These are phyloP conservation scores for Apostichopus leukothele DNA, from an alignment of 53 echinoderm and acorn worm species.

Conservation along the genomic window DNA sequence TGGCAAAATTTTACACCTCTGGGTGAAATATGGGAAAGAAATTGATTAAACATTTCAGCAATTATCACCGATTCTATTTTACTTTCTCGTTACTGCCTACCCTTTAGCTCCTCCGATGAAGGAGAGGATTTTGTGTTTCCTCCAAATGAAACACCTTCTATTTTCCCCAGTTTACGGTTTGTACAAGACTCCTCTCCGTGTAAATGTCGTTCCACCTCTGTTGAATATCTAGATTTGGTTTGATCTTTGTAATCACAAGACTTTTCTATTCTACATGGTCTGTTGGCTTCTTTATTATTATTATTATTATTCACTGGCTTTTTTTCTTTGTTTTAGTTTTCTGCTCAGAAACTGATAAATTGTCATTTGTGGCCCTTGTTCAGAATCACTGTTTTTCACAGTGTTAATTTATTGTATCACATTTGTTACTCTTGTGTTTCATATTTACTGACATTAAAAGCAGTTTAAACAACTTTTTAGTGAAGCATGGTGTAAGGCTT, in stretches of 20 bases:
- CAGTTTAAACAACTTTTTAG: too few relatives aligned
- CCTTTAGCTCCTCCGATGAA: conserved; percentile 39
- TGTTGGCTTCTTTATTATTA: not conserved
- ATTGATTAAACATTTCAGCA: too few relatives aligned
- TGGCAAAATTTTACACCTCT: too few relatives aligned
- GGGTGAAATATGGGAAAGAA: too few relatives aligned
- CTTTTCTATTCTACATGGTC: not conserved
- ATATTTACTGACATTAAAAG: too few relatives aligned
- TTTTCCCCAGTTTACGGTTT: conserved; percentile 44
- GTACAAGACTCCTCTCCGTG: not conserved
- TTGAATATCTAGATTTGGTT: not conserved
- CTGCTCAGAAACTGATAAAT: not conserved
- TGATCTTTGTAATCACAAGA: not conserved
- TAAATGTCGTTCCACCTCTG: not conserved
- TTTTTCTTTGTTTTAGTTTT: not conserved
- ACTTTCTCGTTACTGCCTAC: conserved; percentile 37
- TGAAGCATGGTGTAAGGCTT: too few relatives aligned
- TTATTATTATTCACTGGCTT: not conserved
- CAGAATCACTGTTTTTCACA: too few relatives aligned
- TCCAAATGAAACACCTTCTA: conserved; percentile 35
- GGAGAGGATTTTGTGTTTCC: conserved; percentile 49
- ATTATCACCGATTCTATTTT: not conserved
- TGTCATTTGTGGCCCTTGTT: too few relatives aligned
- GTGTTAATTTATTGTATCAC: too few relatives aligned
- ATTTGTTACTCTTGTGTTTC: too few relatives aligned